A percentile compares a stretch with the other conserved stretches of the same genome.
These are phyloP conservation scores for Psittacula derbiana DNA, from an alignment of 2,797 vertebrate genomes.

Conservation along the genomic window DNA sequence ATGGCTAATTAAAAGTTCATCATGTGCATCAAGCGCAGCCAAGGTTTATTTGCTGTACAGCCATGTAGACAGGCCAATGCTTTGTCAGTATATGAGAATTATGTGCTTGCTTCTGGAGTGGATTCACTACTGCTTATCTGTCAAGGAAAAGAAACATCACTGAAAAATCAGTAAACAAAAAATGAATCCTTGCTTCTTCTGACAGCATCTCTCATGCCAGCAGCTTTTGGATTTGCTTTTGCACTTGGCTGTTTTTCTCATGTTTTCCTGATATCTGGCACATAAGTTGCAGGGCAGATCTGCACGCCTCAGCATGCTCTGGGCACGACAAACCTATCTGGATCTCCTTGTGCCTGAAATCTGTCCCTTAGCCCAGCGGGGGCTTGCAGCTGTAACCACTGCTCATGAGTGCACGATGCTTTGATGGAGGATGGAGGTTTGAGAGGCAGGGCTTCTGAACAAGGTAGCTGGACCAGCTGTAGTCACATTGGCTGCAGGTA, in stretches of 20 bases:
- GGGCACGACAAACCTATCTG: accelerated
- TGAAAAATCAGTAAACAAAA: not conserved
- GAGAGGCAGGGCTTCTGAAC: not conserved
- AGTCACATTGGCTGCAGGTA: not conserved
- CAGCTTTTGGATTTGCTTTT: not conserved
- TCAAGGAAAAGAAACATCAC: not conserved
- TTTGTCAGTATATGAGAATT: not conserved
- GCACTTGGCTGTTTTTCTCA: not conserved
- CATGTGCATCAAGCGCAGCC: not conserved
- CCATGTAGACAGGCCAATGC: not conserved
- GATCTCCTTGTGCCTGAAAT: not conserved
- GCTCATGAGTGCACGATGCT: not conserved
- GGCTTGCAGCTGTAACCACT: not conserved
- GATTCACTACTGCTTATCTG: not conserved
- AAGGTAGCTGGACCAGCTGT: not conserved
- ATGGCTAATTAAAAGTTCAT: conserved; percentile 10
- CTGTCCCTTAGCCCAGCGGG: accelerated
- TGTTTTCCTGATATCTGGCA: not conserved
- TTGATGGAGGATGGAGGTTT: not conserved
- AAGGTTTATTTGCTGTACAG: not conserved
- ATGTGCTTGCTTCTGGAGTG: not conserved
- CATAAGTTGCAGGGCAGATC: not conserved
- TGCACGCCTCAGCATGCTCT: not conserved
- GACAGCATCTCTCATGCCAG: not conserved
- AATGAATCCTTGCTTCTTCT: not conserved